phyloP scores from a whole-genome alignment of 2,888 invertebrate genomes.

The Polydrusus tereticollis region DNA sequence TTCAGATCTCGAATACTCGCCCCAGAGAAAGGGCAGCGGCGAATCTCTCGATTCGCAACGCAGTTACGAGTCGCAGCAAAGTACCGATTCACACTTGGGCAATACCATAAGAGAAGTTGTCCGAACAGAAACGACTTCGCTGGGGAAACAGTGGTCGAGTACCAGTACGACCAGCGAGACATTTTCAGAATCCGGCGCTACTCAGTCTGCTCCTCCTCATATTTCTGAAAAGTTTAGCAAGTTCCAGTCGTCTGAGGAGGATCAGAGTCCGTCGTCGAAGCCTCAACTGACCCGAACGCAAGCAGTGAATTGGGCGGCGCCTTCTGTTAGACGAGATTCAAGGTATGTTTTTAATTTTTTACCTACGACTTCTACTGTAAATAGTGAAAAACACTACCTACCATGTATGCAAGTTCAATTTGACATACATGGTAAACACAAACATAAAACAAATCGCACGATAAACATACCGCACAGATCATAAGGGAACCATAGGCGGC shows the following conservation, averaged over 20 bases:
- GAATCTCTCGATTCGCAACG: constrained; percentile 71
- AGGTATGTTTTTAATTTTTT: constrained; percentile 31
- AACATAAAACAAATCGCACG: too few species aligned
- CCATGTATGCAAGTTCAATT: too few species aligned
- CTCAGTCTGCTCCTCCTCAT: constrained; percentile 63
- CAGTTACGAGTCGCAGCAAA: constrained; percentile 68
- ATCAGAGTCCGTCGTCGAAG: constrained; percentile 45
- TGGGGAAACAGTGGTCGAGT: constrained; percentile 63
- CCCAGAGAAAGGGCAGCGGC: constrained; percentile 70
- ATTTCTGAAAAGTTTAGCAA: constrained; percentile 55
- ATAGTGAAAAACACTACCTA: too few species aligned
- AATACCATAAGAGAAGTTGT: constrained; percentile 54
- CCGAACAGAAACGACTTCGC: constrained; percentile 47
- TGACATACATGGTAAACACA: too few species aligned
- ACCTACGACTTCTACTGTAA: too few species aligned
- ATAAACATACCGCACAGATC: too few species aligned
- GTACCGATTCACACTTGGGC: constrained; percentile 65
- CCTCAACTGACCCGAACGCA: constrained; percentile 56
- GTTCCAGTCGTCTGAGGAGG: constrained; percentile 40
- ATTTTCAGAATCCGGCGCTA: constrained; percentile 60
- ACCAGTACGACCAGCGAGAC: constrained; percentile 64
- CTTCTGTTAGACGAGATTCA: constrained; percentile 45
- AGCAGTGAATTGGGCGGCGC: constrained; percentile 53
- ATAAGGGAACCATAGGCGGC: too few species aligned
- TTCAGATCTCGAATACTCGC: constrained; percentile 61